Base-by-base conservation (phyloP, 2,113 vertebrate species). In the Salvelinus sp. region DNA sequence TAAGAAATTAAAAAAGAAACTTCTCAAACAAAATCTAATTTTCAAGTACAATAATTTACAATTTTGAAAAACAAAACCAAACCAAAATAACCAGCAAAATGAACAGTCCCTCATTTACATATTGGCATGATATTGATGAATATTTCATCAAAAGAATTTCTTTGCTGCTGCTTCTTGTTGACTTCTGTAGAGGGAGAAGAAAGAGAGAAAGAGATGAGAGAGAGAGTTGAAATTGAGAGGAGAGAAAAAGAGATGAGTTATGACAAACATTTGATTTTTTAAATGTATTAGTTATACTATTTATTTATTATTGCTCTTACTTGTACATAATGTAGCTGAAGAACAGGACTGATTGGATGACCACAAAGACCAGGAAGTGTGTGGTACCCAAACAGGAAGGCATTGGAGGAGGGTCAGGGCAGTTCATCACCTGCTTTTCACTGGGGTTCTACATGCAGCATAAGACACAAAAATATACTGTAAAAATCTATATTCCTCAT, bases 111-210 rank as follows among this genome's bases (percentile, higher is more conserved):
- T 93, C 90, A 85, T 93, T 90, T 92, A 92, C 91, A 93, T 65
- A 76, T 66, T 77, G 72, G 74, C 20, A 81, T 66, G 76, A 73
- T 28, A 68, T 64, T 76, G 64, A 73, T 66, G 74, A 80, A 13
- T 4, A 58, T 75, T 88, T 88, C 89, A 94, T 99, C 97, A 98
- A 96, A 99, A 99, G 94, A 99, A 99, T 88, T 98, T 99, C 92
- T 99, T 99, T 63, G 98, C 97, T 68, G 97, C 97, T 88, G 97
- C 97, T 96, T 99, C 98, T 88, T 98, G 96, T 85, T 98, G 97
- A 93, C 92, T 96, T 92, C 98, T 99, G 78, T 78, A 73, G 67
- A 66, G 80, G 85, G 57, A 81, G 47, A 88, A 54, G 74, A 38
- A 38, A 38, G 33, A 38, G 33, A 38, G 6, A 33, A 6, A 33